These are phyloP conservation scores for Mormyrops boulengeri DNA, from an alignment of 2,797 vertebrate species.

Conservation along the genomic window DNA sequence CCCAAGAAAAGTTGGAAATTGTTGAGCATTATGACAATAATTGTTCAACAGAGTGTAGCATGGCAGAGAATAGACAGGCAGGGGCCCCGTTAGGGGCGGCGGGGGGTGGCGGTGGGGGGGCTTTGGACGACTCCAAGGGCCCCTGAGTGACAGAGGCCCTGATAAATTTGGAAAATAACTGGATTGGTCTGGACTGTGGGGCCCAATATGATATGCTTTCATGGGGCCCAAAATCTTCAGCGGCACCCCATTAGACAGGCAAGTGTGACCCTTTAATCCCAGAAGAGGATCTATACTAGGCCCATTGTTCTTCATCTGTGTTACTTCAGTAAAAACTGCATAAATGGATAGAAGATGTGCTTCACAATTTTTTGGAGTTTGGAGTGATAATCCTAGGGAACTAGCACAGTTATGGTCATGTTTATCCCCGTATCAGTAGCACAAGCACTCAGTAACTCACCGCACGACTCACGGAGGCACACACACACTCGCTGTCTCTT, in stretches of 20 bases:
- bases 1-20: not conserved
- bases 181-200: too few relatives aligned
- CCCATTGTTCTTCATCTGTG: not conserved
- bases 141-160: too few relatives aligned
- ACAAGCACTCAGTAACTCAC: not conserved
- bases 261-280: not conserved
- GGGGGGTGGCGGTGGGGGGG: too few relatives aligned
- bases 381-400: not conserved
- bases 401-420: not conserved
- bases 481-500: conserved; percentile 18
- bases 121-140: not conserved
- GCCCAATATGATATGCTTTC: too few relatives aligned
- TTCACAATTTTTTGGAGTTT: not conserved
- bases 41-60: not conserved
- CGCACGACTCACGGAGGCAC: not conserved
- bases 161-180: too few relatives aligned
- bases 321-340: not conserved
- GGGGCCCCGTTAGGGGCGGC: too few relatives aligned
- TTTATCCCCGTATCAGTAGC: not conserved
- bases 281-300: not conserved
- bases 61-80: not conserved
- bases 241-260: not conserved
- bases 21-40: not conserved
- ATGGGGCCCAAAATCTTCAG: too few relatives aligned
- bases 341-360: not conserved